A percentile compares a stretch with the other conserved stretches of the same genome.
Conservation (phyloP, 2,888 invertebrate genomes). For the Drosophila kanekoi region DNA sequence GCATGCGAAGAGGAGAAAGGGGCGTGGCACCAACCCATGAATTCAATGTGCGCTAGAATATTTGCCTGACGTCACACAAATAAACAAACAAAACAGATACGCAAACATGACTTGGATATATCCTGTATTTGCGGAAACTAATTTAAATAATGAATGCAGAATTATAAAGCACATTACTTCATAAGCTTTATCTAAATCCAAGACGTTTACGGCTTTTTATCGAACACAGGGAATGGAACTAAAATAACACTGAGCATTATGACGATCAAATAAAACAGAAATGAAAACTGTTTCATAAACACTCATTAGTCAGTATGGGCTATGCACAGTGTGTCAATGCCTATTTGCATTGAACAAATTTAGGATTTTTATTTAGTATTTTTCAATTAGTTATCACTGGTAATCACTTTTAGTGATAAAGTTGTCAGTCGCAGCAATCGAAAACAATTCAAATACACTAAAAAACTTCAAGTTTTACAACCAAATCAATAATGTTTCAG, state of each 20-base stretch:
- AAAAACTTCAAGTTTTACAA: no score
- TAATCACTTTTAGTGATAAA: no score
- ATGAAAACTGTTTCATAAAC: not conserved
- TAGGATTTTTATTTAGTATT: no score
- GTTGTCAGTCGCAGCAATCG: no score
- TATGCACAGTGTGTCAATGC: slow-evolving; percentile 15
- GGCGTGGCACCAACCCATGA: no score
- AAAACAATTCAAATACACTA: no score
- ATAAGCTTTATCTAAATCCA: no score
- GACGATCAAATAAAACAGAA: slow-evolving; percentile 17
- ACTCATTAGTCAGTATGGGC: not conserved
- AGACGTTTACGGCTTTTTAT: no score
- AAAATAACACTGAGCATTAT: slow-evolving; percentile 17
- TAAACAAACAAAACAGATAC: slow-evolving; percentile 1
- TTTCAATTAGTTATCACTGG: no score
- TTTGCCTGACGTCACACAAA: slow-evolving; percentile 17
- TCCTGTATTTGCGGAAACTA: not conserved
- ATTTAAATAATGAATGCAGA: not conserved
- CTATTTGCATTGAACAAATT: not conserved
- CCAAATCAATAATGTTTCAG: no score
- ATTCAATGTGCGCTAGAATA: not conserved
- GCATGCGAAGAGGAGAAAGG: no score
- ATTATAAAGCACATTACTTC: not conserved
- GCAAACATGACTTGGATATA: not conserved
- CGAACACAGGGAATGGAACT: not conserved